phyloP scores from a whole-genome alignment of 2,888 invertebrate genomes.

The Matsumyia berberina region DNA sequence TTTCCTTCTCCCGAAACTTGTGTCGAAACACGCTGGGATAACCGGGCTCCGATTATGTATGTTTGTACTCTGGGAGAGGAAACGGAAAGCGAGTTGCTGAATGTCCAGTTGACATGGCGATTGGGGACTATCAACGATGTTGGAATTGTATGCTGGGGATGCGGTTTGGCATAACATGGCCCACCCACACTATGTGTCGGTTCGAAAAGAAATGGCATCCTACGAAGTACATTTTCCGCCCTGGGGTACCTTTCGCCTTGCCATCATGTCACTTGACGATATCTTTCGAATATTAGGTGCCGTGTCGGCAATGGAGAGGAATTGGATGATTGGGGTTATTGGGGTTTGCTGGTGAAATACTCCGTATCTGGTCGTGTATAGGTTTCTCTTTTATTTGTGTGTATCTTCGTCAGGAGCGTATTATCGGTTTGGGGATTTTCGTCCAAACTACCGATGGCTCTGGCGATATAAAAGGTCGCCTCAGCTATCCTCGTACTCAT shows the following conservation, averaged over 20 bases:
- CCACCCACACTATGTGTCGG: background rate
- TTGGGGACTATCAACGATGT: slow-evolving; percentile 69
- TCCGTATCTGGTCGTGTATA: too few species aligned
- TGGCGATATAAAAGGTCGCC: slow-evolving; percentile 36
- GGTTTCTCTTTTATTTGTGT: too few species aligned
- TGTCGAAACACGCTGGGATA: slow-evolving; percentile 20
- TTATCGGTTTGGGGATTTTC: slow-evolving; percentile 53
- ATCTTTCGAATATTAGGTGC: slow-evolving; percentile 54
- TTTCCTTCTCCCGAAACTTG: slow-evolving; percentile 7
- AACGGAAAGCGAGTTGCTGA: slow-evolving; percentile 27
- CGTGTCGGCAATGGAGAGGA: slow-evolving; percentile 9
- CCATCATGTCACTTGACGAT: slow-evolving; percentile 47
- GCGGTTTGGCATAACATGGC: slow-evolving; percentile 55
- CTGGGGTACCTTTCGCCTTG: slow-evolving; percentile 34
- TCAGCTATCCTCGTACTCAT: slow-evolving; percentile 27
- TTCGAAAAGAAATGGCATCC: slow-evolving; percentile 20
- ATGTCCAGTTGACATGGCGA: slow-evolving; percentile 73
- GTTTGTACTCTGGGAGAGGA: background rate
- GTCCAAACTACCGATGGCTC: slow-evolving; percentile 31
- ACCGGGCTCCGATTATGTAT: slow-evolving; percentile 18
- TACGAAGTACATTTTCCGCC: slow-evolving; percentile 23
- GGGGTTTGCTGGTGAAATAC: slow-evolving; percentile 9
- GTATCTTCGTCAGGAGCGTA: slow-evolving; percentile 8
- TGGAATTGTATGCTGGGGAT: slow-evolving; percentile 58
- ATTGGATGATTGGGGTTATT: slow-evolving; percentile 27